Percentiles rank a stretch among this genome's conserved stretches.
phyloP scores from a whole-genome alignment of 2,797 vertebrate species.

The Distichodus sexfasciatus region DNA sequence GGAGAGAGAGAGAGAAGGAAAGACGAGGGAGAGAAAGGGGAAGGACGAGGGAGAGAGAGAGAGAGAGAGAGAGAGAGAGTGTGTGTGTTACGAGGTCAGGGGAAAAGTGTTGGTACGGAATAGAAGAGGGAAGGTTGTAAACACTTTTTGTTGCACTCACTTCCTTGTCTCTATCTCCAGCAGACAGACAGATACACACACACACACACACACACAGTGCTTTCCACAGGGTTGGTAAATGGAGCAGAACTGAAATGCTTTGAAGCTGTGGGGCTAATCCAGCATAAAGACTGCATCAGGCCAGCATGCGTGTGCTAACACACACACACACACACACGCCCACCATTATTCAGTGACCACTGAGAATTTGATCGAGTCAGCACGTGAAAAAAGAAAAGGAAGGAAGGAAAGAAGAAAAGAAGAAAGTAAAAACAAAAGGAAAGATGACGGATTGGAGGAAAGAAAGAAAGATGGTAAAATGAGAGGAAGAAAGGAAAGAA shows the following conservation, averaged over 20 bases:
- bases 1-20: neutral
- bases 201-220: slow-evolving; percentile 48
- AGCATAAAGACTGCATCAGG: slow-evolving; percentile 70
- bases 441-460: too few relatives aligned
- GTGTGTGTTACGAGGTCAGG: slow-evolving; percentile 31
- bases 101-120: neutral
- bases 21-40: too few relatives aligned
- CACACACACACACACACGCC: slow-evolving; percentile 47
- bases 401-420: neutral
- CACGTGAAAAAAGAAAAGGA: neutral
- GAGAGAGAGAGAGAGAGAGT: slow-evolving; percentile 10
- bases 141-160: slow-evolving; percentile 24
- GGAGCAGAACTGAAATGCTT: slow-evolving; percentile 80
- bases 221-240: slow-evolving; percentile 64
- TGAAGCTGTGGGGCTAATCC: slow-evolving; percentile 76
- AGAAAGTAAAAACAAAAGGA: too few relatives aligned
- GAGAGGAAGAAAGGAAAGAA: too few relatives aligned
- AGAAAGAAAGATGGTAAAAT: too few relatives aligned
- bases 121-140: slow-evolving; percentile 2
- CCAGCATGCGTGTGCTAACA: slow-evolving; percentile 56
- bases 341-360: slow-evolving; percentile 47
- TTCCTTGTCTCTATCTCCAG: slow-evolving; percentile 13
- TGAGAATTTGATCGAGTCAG: slow-evolving; percentile 27
- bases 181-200: slow-evolving; percentile 11
- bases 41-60: too few relatives aligned